phyloP scores from a whole-genome alignment of 2,888 invertebrate species.

The Coelogynopora nodosa region DNA sequence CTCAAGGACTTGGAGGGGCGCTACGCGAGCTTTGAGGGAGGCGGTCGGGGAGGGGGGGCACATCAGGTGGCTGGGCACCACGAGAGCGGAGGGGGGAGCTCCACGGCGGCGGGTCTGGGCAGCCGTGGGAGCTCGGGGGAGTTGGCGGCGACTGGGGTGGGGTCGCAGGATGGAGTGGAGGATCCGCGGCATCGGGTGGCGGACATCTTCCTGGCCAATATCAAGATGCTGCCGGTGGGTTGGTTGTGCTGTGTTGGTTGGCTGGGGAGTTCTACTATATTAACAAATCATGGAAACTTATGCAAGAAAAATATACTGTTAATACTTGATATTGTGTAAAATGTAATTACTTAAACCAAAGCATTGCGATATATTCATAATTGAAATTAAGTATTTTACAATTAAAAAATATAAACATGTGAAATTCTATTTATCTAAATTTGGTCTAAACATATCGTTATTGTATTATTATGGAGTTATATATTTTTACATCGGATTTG shows the following conservation, averaged over 20 bases:
- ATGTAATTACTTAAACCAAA: too few species aligned
- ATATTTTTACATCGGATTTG: too few species aligned
- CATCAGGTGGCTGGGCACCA: conserved; percentile 14
- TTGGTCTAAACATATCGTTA: too few species aligned
- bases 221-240: conserved; percentile 25
- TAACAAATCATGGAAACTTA: too few species aligned
- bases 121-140: background rate
- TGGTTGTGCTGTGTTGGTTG: background rate
- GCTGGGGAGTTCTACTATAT: background rate
- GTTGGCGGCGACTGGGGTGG: background rate
- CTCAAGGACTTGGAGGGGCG: conserved; percentile 41
- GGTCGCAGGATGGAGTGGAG: background rate
- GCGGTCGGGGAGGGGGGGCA: background rate
- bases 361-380: too few species aligned
- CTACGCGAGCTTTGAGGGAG: background rate
- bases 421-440: too few species aligned
- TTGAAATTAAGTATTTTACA: too few species aligned
- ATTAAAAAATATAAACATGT: too few species aligned
- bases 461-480: too few species aligned
- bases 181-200: background rate
- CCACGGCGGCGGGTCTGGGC: background rate
- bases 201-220: conserved; percentile 24
- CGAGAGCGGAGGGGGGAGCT: background rate
- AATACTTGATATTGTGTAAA: too few species aligned
- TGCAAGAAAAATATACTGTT: too few species aligned